These are phyloP conservation scores for Tragelaphus strepsiceros DNA, from an alignment of 2,113 vertebrate species.

Conservation along the genomic window DNA sequence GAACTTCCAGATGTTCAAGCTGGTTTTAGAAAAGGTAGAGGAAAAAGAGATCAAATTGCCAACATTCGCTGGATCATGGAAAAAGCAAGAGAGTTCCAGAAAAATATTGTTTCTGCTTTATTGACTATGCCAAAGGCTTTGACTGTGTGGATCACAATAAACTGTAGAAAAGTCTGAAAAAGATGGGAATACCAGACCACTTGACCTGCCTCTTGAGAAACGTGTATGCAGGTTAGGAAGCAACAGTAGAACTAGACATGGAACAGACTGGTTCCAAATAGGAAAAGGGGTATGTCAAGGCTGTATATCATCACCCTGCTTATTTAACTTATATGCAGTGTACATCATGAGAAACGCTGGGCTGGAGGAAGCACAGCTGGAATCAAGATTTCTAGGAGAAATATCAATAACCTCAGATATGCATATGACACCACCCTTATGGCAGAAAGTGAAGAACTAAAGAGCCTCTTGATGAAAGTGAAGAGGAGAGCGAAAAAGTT, in stretches of 20 bases:
- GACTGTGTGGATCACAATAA: background rate
- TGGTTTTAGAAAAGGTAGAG: background rate
- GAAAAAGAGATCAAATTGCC: background rate
- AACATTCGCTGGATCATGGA: rapidly evolving
- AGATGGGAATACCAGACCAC: too few species aligned
- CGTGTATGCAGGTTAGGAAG: background rate
- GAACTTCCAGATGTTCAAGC: background rate
- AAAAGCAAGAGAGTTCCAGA: background rate
- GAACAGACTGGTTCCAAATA: background rate
- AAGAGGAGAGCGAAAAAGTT: background rate
- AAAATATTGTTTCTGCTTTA: background rate
- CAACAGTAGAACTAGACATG: background rate
- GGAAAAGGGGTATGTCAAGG: background rate
- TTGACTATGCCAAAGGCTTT: background rate
- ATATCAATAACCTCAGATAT: background rate
- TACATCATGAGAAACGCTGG: background rate
- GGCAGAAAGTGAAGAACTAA: background rate
- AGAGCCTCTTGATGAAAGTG: background rate
- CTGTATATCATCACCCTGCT: background rate
- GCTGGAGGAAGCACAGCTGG: background rate
- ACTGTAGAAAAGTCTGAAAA: too few species aligned
- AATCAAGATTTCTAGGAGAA: background rate
- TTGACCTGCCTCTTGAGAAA: background rate
- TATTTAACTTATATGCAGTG: background rate
- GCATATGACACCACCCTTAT: background rate